Evolutionary conservation across 2,797 vertebrate genomes (phyloP).

Genomic region (Phataginus tetradactyla): DNA sequence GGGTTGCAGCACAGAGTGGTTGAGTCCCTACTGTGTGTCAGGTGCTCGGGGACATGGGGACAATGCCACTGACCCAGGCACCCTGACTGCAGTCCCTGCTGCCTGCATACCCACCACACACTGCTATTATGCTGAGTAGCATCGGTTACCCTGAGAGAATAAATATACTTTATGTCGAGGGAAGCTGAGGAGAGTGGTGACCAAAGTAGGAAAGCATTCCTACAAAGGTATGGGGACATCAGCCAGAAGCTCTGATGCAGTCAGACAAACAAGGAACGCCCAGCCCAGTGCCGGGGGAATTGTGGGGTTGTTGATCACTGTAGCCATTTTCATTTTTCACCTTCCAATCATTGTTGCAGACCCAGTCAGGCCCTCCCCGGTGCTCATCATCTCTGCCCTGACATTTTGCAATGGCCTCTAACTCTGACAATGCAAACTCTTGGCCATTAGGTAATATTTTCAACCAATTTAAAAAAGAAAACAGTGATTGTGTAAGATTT

Average conservation of each 20-base stretch:
- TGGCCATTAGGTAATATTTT: background rate
- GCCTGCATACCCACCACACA: background rate
- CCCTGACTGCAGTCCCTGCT: background rate
- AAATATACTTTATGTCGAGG: background rate
- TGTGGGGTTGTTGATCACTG: background rate
- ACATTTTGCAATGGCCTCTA: background rate
- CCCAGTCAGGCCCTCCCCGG: background rate
- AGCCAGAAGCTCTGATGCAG: background rate
- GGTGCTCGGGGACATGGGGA: rapidly evolving
- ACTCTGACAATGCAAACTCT: background rate
- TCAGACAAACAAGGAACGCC: background rate
- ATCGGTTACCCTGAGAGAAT: background rate
- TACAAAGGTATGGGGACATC: background rate
- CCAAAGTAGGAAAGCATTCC: background rate
- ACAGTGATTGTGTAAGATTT: background rate
- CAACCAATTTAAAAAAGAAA: conserved; percentile 14
- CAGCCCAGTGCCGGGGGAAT: rapidly evolving
- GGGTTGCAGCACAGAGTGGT: background rate
- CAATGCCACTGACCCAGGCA: background rate
- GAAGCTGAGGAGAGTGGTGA: background rate
- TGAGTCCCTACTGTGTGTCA: background rate
- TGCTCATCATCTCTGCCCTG: background rate
- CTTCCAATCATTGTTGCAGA: background rate
- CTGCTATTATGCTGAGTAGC: background rate
- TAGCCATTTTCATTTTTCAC: background rate